Evolutionary conservation across 2,113 vertebrate species (phyloP).

Genomic region (Ochotona princeps): DNA sequence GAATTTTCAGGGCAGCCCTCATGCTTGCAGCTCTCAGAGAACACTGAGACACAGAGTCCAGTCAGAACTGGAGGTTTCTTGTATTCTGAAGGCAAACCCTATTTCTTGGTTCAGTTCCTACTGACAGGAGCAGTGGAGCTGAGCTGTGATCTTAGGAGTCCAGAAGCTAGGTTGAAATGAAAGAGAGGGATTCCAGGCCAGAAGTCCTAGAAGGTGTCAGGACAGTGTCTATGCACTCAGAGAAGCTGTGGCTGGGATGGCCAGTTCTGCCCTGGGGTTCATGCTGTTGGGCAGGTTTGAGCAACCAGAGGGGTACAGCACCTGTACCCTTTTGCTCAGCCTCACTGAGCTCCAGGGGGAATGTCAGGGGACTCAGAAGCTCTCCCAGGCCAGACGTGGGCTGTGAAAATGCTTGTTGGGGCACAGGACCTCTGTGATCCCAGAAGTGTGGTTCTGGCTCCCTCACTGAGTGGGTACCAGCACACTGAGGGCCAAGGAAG

Average conservation of each 20-base stretch:
- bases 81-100: not conserved
- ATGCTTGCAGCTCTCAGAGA: not conserved
- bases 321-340: not conserved
- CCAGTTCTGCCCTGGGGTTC: not conserved
- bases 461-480: not conserved
- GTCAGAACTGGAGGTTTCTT: not conserved
- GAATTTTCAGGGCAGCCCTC: not conserved
- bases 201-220: not conserved
- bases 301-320: not conserved
- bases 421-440: not conserved
- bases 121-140: not conserved
- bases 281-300: not conserved
- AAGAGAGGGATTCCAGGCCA: not conserved
- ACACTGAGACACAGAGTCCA: not conserved
- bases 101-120: not conserved
- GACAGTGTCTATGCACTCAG: not conserved
- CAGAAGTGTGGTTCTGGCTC: not conserved
- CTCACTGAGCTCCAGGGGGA: not conserved
- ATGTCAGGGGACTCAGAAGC: not conserved
- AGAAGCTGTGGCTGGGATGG: not conserved
- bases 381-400: not conserved
- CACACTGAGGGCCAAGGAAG: rapidly evolving
- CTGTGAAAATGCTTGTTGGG: not conserved
- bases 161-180: not conserved
- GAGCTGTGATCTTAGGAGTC: not conserved